Evolutionary conservation across 2,888 invertebrate species (phyloP), one percentile per base, ranked within the genome.

Genomic region (Hedya salicella): DNA sequence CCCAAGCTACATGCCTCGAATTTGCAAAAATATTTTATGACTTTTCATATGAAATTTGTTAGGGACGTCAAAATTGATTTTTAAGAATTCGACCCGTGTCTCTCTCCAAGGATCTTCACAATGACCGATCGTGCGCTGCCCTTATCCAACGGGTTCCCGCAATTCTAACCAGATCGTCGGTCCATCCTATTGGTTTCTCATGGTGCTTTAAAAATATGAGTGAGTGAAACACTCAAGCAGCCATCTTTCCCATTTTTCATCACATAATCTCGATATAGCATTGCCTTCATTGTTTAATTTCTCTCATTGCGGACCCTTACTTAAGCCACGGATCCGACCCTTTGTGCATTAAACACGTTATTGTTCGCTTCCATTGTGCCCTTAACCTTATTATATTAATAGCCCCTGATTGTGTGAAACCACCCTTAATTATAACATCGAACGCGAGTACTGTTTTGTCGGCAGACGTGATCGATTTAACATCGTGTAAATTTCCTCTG

Each of bases 361-460:
- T 65, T 65, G 65, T 65, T 53, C 39, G 36, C 16, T 42, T 17
- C 25, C 44, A 63, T 63, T 63, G 54, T 62, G 54, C 32, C 49
- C 56, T 50, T 54, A 42, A 59, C 65, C 59, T 52, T 60, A 59
- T 65, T 65, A 52, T 64, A 64, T 57, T 50, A 59, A 59, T 36
- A 49, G 63, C 9, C 17, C 40, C 46, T 46, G 53, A 65, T 60
- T 65, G 59, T 65, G 59, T 39, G 17, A 14, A 52, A 59, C 16
- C 25, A 19, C 39, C 59, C 52, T 64, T 46, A 46, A 60, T 59
- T 59, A 36, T 53, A 17, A 30, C 25, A 30, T 40, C 14, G 25
- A 32, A 36, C n/a, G 19, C 32, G n/a, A 32, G 32, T 32, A n/a
- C n/a, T n/a, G n/a, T n/a, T n/a, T n/a, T n/a, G n/a, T n/a, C n/a